These are phyloP conservation scores for Aphaenogaster floridana DNA, from an alignment of 1,140 invertebrate genomes.

Conservation along the genomic window DNA sequence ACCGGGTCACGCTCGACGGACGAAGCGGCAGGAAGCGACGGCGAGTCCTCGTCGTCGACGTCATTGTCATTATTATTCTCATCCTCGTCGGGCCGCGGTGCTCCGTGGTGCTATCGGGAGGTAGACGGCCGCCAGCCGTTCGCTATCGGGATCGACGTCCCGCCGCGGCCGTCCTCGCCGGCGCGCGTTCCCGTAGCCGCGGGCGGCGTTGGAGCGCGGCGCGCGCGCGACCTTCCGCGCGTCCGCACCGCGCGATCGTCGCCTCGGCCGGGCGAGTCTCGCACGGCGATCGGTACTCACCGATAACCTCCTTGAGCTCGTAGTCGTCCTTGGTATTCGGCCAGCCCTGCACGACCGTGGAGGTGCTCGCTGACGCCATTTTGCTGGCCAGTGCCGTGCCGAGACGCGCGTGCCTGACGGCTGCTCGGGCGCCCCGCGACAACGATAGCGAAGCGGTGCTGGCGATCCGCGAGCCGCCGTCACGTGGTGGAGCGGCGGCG, in stretches of 20 bases:
- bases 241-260: neutral
- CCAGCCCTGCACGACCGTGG: constrained; percentile 90
- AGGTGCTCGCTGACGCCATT: constrained; percentile 90
- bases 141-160: neutral
- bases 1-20: too few relatives aligned
- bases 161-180: neutral
- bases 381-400: constrained; percentile 90
- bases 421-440: constrained; percentile 74
- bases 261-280: neutral
- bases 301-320: constrained; percentile 97
- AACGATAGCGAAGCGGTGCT: constrained; percentile 70
- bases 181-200: neutral
- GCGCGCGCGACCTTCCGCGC: neutral
- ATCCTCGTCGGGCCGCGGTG: too few relatives aligned
- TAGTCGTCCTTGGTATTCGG: constrained; percentile 97
- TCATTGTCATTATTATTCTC: neutral
- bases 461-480: constrained; percentile 47
- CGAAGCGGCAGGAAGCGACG: neutral
- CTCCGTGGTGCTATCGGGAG: neutral
- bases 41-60: too few relatives aligned
- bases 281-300: constrained; percentile 87
- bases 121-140: neutral
- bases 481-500: constrained; percentile 46
- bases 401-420: constrained; percentile 83
- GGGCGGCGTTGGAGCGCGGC: neutral